Evolutionary conservation across 1,140 invertebrate genomes (phyloP), one percentile per base, ranked within the genome.

Genomic region (Seison nebaliae): DNA sequence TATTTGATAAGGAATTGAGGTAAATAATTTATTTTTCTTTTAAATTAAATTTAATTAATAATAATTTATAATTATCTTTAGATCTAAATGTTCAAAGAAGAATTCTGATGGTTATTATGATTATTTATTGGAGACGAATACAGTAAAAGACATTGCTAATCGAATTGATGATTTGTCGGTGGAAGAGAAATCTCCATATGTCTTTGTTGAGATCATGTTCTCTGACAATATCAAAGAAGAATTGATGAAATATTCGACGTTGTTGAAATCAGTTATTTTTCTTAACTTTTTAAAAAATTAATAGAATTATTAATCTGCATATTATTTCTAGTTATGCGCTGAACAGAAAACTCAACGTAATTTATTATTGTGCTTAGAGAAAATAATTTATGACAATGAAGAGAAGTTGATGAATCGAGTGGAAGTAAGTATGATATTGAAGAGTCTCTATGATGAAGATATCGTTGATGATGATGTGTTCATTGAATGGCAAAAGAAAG

Each of bases 141-240:
- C 5, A 26, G 12, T 26, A 2, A 26, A 40, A 34, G 38, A 40
- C 8, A n/a, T 40, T 7, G 2, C 83, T n/a, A 66, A 70, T 32
- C 84, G 94, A 59, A 84, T 88, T 11, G 84, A 94, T 48, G 69
- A 84, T 44, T 64, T 98, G 43, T 86, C 96, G 46, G 72, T 98
- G 46, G 80, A 80, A 45, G 73, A 74, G 34, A 94, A 94, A 55
- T 78, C 79, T 22, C 71, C 79, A 4, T 61, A 94, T 38, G 71
- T 96, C 24, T 66, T 96, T 30, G 80, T 78, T 44, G 83, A 94
- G 57, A 56, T 94, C 30, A 64, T 96, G 2, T 81, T 96, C 49
- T 70, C 77, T 56, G 69, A 72, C 11, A 72, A 73, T 42, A 73
- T 88, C 31, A 66, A 76, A 21, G 63, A 65, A 17, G 76, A 91